Percentiles rank a stretch among this genome's conserved stretches.
These are phyloP conservation scores for Anser brachyrhynchus DNA, from an alignment of 2,113 vertebrate species.

Conservation along the genomic window DNA sequence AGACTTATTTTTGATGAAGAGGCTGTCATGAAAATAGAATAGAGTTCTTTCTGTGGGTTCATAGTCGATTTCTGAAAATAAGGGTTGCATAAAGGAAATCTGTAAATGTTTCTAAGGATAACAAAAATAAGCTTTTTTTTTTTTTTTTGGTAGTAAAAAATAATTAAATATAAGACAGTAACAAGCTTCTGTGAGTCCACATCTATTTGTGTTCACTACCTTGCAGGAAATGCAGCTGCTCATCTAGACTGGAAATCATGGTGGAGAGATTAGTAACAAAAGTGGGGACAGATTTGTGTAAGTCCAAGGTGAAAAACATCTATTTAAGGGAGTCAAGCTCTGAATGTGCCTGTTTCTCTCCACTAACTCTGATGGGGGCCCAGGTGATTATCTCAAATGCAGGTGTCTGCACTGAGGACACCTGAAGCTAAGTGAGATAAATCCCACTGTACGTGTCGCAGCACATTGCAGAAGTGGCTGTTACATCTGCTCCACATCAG, in stretches of 20 bases:
- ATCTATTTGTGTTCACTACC: background rate
- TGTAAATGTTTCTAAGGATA: background rate
- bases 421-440: background rate
- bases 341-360: background rate
- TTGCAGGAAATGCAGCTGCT: background rate
- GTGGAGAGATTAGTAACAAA: background rate
- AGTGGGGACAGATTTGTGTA: background rate
- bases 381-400: background rate
- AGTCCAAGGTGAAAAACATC: background rate
- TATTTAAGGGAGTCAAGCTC: background rate
- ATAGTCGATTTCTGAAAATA: background rate
- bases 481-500: rapidly evolving
- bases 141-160: too few relatives aligned
- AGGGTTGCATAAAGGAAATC: background rate
- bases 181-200: background rate
- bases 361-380: background rate
- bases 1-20: background rate
- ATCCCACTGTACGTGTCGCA: rapidly evolving
- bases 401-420: background rate
- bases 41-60: background rate
- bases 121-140: background rate
- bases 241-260: background rate
- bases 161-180: background rate
- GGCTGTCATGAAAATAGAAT: background rate
- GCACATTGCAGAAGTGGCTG: background rate